Evolutionary conservation across 2,797 vertebrate genomes (phyloP).

Genomic region (Eremophila alpestris): DNA sequence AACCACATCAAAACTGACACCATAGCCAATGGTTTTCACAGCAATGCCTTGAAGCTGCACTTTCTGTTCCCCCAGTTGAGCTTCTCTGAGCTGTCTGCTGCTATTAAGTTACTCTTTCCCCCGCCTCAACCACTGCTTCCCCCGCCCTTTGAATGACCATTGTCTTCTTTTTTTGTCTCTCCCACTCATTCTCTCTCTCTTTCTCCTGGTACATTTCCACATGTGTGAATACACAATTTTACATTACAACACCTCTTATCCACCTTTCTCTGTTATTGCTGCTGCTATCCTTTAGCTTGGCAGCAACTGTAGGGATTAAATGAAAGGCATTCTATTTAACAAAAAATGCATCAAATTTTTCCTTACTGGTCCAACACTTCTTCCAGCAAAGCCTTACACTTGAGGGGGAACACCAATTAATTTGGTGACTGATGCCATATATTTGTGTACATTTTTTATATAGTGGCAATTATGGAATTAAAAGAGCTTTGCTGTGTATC

Average conservation of each 20-base stretch:
- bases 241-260: background rate
- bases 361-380: background rate
- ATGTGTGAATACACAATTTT: background rate
- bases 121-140: rapidly evolving
- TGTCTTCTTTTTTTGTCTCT: background rate
- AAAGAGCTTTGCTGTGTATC: background rate
- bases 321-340: background rate
- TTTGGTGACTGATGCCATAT: background rate
- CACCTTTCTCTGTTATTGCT: background rate
- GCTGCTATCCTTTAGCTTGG: background rate
- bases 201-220: background rate
- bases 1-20: background rate
- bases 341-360: background rate
- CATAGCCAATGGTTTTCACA: background rate
- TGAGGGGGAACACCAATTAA: background rate
- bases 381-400: rapidly evolving
- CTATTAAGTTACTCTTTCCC: background rate
- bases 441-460: background rate
- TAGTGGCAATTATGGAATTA: background rate
- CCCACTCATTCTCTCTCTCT: background rate
- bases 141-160: background rate
- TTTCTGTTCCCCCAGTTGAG: background rate
- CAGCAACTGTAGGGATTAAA: background rate
- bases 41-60: background rate
- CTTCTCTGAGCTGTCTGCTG: background rate